Evolutionary conservation across 2,888 invertebrate genomes (phyloP).

Genomic region (Dascillus cervinus): DNA sequence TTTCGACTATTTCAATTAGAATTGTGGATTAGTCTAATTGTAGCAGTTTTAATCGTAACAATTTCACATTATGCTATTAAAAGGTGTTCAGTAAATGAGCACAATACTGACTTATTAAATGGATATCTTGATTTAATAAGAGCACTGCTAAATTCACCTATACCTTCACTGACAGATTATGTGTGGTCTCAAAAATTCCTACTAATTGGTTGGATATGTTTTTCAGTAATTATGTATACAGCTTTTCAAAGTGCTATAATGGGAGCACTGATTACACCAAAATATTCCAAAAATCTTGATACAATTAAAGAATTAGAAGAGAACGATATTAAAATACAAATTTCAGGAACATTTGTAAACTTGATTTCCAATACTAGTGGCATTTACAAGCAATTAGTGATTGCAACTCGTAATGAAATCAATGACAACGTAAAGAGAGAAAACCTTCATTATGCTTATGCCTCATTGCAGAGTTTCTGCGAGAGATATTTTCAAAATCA

Average conservation of each 20-base stretch:
- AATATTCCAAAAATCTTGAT: constrained; percentile 1
- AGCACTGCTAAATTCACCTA: neutral
- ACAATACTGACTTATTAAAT: too few species aligned
- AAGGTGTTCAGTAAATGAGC: too few species aligned
- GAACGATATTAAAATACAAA: neutral
- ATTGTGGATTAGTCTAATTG: constrained; percentile 2
- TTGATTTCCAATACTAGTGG: neutral
- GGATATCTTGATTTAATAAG: neutral
- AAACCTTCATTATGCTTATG: constrained; percentile 5
- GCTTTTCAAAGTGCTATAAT: constrained; percentile 5
- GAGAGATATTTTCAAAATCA: neutral
- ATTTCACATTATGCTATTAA: too few species aligned
- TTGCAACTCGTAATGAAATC: neutral
- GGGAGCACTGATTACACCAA: neutral
- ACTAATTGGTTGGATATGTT: neutral
- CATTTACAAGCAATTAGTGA: too few species aligned
- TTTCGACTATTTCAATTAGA: constrained; percentile 1
- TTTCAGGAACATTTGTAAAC: neutral
- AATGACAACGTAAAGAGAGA: neutral
- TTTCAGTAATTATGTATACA: neutral
- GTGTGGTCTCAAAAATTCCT: neutral
- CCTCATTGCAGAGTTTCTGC: neutral
- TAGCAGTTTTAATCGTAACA: too few species aligned
- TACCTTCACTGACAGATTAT: neutral
- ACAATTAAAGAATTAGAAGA: constrained; percentile 3